A percentile compares a stretch with the other conserved stretches of the same genome.
phyloP scores from a whole-genome alignment of 2,888 invertebrate species.

The Clepsis dumicolana region DNA sequence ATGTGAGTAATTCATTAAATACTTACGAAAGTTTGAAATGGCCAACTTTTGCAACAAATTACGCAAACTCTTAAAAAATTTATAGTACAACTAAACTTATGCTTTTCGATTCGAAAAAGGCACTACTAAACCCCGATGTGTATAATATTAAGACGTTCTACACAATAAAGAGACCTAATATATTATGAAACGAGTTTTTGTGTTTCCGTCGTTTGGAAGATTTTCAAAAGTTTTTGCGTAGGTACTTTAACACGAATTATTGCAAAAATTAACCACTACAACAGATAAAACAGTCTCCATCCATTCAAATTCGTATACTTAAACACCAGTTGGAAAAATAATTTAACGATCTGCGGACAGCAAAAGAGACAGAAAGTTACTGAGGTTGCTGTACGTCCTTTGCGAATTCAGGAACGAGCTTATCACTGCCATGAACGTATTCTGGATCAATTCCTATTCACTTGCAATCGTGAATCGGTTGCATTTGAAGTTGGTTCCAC shows the following conservation, averaged over 20 bases:
- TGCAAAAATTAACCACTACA: not conserved
- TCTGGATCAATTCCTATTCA: constrained; percentile 27
- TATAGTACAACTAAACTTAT: too few species aligned
- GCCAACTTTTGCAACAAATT: too few species aligned
- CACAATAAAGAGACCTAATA: too few species aligned
- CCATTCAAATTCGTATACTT: not conserved
- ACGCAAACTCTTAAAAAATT: too few species aligned
- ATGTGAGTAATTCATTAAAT: not conserved
- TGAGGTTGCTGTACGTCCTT: constrained; percentile 15
- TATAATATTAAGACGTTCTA: too few species aligned
- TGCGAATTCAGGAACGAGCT: constrained; percentile 25
- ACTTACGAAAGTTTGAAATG: too few species aligned
- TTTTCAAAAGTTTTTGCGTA: not conserved
- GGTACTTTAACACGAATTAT: not conserved
- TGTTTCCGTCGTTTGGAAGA: not conserved
- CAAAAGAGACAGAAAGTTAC: constrained; percentile 12
- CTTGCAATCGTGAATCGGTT: constrained; percentile 30
- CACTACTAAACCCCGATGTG: too few species aligned
- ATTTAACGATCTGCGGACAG: constrained; percentile 10
- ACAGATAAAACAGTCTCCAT: not conserved
- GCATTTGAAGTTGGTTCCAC: constrained; percentile 35
- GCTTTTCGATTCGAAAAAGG: too few species aligned
- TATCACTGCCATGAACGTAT: constrained; percentile 19
- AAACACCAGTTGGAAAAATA: constrained; percentile 1
- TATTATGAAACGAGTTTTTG: not conserved